These are phyloP conservation scores for Xestia rhomboidea DNA, from an alignment of 2,888 invertebrate genomes.

Conservation along the genomic window DNA sequence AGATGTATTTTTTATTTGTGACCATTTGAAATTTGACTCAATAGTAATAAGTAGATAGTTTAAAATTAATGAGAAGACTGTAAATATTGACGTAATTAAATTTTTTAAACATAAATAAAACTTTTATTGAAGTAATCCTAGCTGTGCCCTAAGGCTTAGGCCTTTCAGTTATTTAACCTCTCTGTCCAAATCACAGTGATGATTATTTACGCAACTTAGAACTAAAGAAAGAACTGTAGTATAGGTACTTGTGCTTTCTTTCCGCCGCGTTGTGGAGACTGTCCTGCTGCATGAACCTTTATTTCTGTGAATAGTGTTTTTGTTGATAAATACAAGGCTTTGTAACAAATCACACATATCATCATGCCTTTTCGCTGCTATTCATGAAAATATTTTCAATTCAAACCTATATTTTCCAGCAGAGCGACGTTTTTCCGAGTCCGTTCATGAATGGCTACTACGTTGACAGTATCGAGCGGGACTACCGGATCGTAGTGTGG, in stretches of 20 bases:
- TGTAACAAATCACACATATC: conserved; percentile 14
- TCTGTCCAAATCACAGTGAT: not conserved
- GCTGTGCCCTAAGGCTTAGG: not conserved
- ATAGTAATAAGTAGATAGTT: conserved; percentile 31
- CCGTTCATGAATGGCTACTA: conserved; percentile 82
- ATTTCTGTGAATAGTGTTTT: not conserved
- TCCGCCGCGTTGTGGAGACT: not conserved
- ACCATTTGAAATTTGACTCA: conserved; percentile 27
- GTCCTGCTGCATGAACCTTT: not conserved
- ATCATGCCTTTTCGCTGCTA: not conserved
- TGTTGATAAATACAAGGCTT: conserved; percentile 49
- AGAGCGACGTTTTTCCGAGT: conserved; percentile 74
- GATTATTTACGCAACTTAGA: not conserved
- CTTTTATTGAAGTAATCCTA: conserved; percentile 28
- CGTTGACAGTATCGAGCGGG: conserved; percentile 79
- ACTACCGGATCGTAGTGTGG: conserved; percentile 82
- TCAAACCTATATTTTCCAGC: conserved; percentile 68
- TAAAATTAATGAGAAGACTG: conserved; percentile 49
- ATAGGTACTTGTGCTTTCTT: not conserved
- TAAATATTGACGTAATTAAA: conserved; percentile 54
- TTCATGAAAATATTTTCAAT: not conserved
- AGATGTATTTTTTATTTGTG: conserved; percentile 19
- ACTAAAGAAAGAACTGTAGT: not conserved
- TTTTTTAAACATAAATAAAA: conserved; percentile 6
- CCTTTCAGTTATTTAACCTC: not conserved